Conservation (phyloP, 2,797 vertebrate species). For the Fringilla coelebs region DNA sequence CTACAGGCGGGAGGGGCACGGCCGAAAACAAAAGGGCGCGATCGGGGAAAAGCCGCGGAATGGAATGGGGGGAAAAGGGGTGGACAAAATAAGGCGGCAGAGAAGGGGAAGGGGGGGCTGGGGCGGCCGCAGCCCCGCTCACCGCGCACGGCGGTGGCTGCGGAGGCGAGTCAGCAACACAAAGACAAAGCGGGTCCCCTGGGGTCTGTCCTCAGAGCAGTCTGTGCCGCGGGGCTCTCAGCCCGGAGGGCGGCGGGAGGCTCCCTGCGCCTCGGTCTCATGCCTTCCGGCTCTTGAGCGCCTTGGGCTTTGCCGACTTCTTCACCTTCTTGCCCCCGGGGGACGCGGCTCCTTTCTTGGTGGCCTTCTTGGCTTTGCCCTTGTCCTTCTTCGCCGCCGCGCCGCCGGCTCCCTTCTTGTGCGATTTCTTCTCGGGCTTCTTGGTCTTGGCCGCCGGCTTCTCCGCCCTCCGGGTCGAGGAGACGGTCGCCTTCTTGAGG, state of each 20-base stretch:
- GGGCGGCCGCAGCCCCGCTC: neutral
- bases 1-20: neutral
- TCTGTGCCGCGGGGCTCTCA: neutral
- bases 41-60: neutral
- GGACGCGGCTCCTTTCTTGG: conserved; percentile 14
- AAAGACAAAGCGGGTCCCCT: conserved; percentile 43
- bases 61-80: neutral
- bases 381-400: neutral
- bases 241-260: neutral
- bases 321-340: conserved; percentile 71
- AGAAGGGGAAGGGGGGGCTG: neutral
- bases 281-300: conserved; percentile 76
- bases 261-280: conserved; percentile 38
- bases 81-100: neutral
- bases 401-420: conserved; percentile 17
- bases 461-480: conserved; percentile 54
- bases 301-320: conserved; percentile 77
- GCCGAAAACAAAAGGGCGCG: conserved; percentile 25
- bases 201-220: conserved; percentile 27
- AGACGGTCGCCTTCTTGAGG: conserved; percentile 53
- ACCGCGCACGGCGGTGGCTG: conserved; percentile 12
- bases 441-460: conserved; percentile 55
- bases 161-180: conserved; percentile 15
- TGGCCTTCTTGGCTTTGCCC: neutral
- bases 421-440: conserved; percentile 67